Conservation (phyloP, 2,113 vertebrate genomes). For the Erythrocercus mccallii region DNA sequence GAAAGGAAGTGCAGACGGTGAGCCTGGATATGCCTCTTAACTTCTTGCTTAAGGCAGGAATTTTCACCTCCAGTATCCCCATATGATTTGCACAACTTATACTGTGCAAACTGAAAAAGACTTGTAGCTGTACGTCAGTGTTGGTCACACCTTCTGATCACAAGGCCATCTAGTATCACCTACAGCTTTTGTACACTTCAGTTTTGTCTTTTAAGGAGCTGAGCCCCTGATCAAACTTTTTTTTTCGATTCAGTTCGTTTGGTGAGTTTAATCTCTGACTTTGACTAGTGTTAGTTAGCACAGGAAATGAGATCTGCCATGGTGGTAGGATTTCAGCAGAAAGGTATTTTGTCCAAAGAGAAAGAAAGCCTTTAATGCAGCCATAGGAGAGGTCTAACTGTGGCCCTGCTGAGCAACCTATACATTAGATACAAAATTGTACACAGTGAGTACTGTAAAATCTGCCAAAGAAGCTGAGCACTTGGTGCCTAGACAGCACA, state of each 20-base stretch:
- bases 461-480: not conserved
- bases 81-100: not conserved
- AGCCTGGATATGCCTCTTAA: not conserved
- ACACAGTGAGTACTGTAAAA: not conserved
- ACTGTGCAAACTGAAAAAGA: not conserved
- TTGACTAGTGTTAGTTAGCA: not conserved
- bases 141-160: not conserved
- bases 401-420: not conserved
- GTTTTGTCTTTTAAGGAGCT: not conserved
- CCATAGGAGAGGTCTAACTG: not conserved
- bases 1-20: not conserved
- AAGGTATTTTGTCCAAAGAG: not conserved
- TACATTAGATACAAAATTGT: not conserved
- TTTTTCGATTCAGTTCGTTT: not conserved
- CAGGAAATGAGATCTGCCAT: not conserved
- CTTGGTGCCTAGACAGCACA: not conserved
- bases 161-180: not conserved
- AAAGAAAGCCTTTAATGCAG: not conserved
- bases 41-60: not conserved
- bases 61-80: not conserved
- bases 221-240: not conserved
- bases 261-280: not conserved
- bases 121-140: not conserved
- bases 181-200: not conserved
- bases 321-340: not conserved